These are phyloP conservation scores for Thymelicus lineola DNA, from an alignment of 2,888 invertebrate genomes.

Conservation along the genomic window DNA sequence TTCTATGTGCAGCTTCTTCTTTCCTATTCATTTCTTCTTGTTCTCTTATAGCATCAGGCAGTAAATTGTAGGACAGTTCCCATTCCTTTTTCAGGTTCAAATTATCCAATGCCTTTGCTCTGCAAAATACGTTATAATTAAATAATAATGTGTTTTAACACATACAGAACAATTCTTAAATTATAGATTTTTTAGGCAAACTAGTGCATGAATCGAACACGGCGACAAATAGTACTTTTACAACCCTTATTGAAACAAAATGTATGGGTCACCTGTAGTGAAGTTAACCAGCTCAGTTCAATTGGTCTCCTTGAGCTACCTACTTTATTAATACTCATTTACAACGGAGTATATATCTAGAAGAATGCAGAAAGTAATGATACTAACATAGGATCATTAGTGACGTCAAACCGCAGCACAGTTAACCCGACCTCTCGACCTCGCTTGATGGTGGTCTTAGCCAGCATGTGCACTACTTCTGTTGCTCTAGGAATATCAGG, in stretches of 20 bases:
- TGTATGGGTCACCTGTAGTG: too few species aligned
- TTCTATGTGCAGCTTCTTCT: conserved; percentile 6
- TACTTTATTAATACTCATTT: not conserved
- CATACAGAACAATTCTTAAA: too few species aligned
- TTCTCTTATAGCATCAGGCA: conserved; percentile 53
- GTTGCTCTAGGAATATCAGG: conserved; percentile 52
- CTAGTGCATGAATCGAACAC: too few species aligned
- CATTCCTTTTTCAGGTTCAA: conserved; percentile 71
- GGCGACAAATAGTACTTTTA: too few species aligned
- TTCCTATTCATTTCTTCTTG: conserved; percentile 18
- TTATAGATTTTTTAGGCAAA: too few species aligned
- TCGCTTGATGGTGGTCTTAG: conserved; percentile 66
- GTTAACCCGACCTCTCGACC: conserved; percentile 67
- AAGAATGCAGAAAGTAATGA: too few species aligned
- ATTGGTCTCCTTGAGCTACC: not conserved
- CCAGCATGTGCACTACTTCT: conserved; percentile 63
- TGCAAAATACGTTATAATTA: conserved; percentile 45
- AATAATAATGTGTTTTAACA: too few species aligned
- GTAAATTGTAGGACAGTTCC: conserved; percentile 62
- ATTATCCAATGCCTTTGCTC: conserved; percentile 63
- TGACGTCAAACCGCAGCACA: conserved; percentile 71
- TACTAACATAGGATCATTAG: conserved; percentile 62
- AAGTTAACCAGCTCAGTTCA: too few species aligned
- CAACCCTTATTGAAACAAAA: too few species aligned
- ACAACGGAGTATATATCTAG: not conserved